phyloP scores from a whole-genome alignment of 2,113 vertebrate species.

The Cyprinodon tularosa region DNA sequence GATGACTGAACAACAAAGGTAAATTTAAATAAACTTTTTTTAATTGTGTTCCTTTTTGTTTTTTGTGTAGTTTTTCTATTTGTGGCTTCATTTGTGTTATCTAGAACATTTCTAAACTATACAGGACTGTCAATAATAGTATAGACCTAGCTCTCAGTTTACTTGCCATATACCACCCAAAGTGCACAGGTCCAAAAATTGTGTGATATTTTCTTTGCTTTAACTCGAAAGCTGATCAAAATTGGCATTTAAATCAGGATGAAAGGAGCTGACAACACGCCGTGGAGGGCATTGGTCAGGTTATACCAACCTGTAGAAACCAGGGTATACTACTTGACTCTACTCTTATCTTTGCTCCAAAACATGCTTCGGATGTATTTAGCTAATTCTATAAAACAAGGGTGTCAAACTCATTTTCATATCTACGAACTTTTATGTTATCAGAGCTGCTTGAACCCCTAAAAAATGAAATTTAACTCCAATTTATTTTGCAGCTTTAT shows the following conservation, averaged over 20 bases:
- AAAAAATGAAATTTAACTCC: too few relatives aligned
- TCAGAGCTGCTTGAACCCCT: too few relatives aligned
- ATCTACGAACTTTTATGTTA: too few relatives aligned
- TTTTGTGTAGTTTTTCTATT: background rate
- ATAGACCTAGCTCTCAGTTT: background rate
- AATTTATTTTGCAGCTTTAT: too few relatives aligned
- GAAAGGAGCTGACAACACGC: background rate
- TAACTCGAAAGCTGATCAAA: background rate
- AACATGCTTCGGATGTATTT: too few relatives aligned
- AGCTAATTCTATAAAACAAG: too few relatives aligned
- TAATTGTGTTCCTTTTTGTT: background rate
- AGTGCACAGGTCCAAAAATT: background rate
- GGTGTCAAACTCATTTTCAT: too few relatives aligned
- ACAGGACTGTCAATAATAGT: too few relatives aligned
- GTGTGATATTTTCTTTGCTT: background rate
- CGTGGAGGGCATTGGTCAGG: background rate
- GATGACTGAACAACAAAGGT: too few relatives aligned
- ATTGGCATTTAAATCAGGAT: background rate
- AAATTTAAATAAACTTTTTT: background rate
- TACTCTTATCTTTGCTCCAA: background rate
- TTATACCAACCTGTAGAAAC: background rate
- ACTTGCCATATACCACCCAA: background rate
- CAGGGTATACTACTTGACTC: background rate
- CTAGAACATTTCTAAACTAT: background rate
- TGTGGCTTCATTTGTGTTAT: background rate